phyloP scores from a whole-genome alignment of 2,113 vertebrate genomes.

The Archilochus colubris region DNA sequence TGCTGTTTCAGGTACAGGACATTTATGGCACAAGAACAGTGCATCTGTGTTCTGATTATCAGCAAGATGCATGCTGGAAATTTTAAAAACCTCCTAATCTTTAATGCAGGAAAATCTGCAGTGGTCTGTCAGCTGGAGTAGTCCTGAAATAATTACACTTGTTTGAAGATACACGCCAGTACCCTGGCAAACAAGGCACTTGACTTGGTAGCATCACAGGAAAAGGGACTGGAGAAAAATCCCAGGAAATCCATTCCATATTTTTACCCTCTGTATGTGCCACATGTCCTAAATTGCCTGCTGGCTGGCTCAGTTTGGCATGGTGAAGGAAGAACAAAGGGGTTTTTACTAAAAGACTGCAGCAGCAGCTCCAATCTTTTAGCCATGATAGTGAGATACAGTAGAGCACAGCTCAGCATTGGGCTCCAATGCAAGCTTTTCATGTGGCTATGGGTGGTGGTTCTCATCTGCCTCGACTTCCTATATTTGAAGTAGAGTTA shows the following conservation, averaged over 20 bases:
- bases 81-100: neutral
- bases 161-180: neutral
- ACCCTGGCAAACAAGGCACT: neutral
- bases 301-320: neutral
- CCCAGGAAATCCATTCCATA: slow-evolving; percentile 16
- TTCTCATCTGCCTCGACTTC: neutral
- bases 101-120: neutral
- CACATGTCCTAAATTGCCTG: neutral
- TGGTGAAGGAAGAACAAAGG: neutral
- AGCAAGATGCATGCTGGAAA: neutral
- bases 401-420: neutral
- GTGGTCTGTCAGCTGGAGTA: neutral
- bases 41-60: neutral
- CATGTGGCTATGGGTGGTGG: neutral
- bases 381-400: neutral
- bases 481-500: neutral
- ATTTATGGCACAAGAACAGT: neutral
- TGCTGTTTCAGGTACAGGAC: neutral
- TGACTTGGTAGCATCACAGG: neutral
- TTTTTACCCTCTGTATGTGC: neutral
- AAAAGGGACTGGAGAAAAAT: neutral
- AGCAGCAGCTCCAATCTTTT: neutral
- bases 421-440: neutral
- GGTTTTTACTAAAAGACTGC: neutral
- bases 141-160: neutral